Evolutionary conservation across 2,797 vertebrate genomes (phyloP).

Genomic region (Rachycentron canadum): DNA sequence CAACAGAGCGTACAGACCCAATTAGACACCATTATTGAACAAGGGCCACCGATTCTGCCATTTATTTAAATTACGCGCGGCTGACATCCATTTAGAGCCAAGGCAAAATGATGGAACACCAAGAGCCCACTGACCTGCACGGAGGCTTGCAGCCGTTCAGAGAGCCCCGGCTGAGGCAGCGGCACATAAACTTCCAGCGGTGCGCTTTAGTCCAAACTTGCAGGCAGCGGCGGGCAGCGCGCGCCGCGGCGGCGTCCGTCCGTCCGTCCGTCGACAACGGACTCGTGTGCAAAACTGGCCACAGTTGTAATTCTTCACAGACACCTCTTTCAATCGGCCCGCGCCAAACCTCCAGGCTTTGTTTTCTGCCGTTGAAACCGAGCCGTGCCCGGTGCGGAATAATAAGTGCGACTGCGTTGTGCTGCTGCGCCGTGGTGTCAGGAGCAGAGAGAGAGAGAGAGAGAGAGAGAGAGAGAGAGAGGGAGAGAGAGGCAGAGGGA

Average conservation of each 20-base stretch:
- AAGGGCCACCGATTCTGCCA: conserved; percentile 2
- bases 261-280: neutral
- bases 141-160: conserved; percentile 2
- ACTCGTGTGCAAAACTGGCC: conserved; percentile 29
- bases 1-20: conserved; percentile 41
- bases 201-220: conserved; percentile 77
- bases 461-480: too few relatives aligned
- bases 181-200: conserved; percentile 74
- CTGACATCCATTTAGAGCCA: neutral
- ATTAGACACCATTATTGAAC: conserved; percentile 31
- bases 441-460: conserved; percentile 18
- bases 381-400: conserved; percentile 8
- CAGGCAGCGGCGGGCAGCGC: conserved; percentile 44
- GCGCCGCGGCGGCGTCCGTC: conserved; percentile 18
- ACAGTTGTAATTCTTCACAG: conserved; percentile 23
- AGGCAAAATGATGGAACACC: neutral
- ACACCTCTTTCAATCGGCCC: neutral
- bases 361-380: neutral
- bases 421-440: conserved; percentile 28
- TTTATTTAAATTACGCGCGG: conserved; percentile 22
- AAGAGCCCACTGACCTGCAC: conserved; percentile 69
- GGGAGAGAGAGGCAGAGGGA: too few relatives aligned
- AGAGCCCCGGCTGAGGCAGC: conserved; percentile 52
- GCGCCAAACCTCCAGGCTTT: neutral
- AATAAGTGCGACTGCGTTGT: conserved; percentile 1